phyloP scores from a whole-genome alignment of 2,797 vertebrate species.

The Neosalanx taihuensis region DNA sequence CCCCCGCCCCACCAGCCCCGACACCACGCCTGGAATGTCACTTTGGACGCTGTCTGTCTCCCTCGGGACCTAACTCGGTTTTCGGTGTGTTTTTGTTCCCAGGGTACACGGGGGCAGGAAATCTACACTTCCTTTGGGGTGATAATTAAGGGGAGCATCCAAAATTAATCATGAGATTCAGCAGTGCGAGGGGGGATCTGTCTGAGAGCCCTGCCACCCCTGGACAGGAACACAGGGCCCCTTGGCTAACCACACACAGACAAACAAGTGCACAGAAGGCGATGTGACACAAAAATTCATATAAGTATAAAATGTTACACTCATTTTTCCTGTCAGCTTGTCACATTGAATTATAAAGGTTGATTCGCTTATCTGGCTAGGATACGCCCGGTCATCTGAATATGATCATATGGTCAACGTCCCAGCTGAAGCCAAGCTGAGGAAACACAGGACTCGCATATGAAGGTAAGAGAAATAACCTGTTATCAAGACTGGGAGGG shows the following conservation, averaged over 20 bases:
- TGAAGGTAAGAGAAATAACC: not conserved
- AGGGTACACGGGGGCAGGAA: conserved; percentile 81
- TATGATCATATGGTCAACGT: conserved; percentile 84
- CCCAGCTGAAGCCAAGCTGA: conserved; percentile 58
- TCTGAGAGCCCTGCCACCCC: conserved; percentile 87
- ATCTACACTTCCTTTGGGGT: conserved; percentile 95
- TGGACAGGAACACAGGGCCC: conserved; percentile 84
- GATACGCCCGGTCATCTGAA: conserved; percentile 86
- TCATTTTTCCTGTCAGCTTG: conserved; percentile 99
- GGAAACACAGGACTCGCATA: not conserved
- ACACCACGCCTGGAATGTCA: conserved; percentile 84
- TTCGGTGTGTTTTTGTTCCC: conserved; percentile 47
- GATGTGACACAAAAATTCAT: conserved; percentile 99
- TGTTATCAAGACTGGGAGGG: not conserved
- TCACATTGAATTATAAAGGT: conserved; percentile 99
- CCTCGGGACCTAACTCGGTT: conserved; percentile 70
- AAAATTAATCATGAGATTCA: conserved; percentile 99
- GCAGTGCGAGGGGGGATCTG: conserved; percentile 97
- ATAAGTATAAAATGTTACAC: conserved; percentile 94
- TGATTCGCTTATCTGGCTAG: conserved; percentile 91
- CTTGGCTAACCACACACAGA: conserved; percentile 89
- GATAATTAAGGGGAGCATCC: conserved; percentile 98
- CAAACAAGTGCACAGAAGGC: conserved; percentile 91
- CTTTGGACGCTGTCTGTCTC: conserved; percentile 89
- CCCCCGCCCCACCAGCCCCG: not conserved